These are phyloP conservation scores for Arenaria interpres DNA, from an alignment of 2,113 vertebrate genomes.

Conservation along the genomic window DNA sequence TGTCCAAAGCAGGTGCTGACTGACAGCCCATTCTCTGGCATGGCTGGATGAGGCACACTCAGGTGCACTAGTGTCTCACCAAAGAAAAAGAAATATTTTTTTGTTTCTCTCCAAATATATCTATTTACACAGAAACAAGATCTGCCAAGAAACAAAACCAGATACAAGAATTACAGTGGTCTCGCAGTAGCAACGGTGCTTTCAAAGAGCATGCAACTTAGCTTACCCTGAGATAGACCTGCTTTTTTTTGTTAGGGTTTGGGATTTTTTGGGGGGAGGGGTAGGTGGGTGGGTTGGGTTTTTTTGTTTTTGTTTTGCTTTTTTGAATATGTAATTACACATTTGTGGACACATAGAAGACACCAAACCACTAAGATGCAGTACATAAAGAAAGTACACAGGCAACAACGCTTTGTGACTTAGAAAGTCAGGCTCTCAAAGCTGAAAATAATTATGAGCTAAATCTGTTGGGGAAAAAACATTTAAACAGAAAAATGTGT, in stretches of 20 bases:
- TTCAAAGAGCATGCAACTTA: background rate
- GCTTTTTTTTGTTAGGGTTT: background rate
- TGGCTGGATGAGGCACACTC: background rate
- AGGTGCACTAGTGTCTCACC: background rate
- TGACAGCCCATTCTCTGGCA: background rate
- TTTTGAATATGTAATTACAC: background rate
- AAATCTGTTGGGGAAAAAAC: background rate
- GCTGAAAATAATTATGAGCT: conserved; percentile 11
- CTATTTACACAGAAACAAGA: background rate
- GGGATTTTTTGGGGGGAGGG: background rate
- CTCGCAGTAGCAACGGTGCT: fast-evolving
- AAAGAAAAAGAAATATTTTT: background rate
- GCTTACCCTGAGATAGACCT: background rate
- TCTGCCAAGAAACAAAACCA: background rate
- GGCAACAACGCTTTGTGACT: background rate
- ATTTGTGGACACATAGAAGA: background rate
- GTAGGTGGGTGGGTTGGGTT: too few species aligned
- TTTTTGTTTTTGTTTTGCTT: background rate
- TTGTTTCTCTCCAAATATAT: background rate
- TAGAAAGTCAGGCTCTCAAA: conserved; percentile 11
- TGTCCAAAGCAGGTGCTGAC: background rate
- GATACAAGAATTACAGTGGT: background rate
- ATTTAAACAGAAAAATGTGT: background rate
- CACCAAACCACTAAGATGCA: background rate
- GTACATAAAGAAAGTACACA: background rate